These are phyloP conservation scores for Saiga tatarica DNA, from an alignment of 2,113 vertebrate species.

Conservation along the genomic window DNA sequence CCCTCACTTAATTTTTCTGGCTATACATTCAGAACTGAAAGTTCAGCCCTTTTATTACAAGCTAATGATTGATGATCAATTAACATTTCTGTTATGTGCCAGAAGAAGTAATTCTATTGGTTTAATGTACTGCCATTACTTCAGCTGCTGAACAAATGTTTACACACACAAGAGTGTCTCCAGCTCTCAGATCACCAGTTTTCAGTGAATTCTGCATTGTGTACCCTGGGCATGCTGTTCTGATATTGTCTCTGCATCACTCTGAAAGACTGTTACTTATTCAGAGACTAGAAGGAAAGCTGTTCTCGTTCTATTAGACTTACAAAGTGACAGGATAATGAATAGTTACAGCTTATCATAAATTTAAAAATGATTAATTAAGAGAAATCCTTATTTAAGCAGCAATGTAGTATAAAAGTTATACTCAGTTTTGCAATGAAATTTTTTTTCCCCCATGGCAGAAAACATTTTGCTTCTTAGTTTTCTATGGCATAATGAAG, in stretches of 20 bases:
- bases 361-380: slow-evolving; percentile 50
- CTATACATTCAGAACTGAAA: slow-evolving; percentile 4
- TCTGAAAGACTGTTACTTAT: slow-evolving; percentile 66
- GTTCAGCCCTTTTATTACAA: slow-evolving; percentile 32
- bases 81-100: slow-evolving; percentile 45
- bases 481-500: not conserved
- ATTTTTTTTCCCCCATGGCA: not conserved
- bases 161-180: slow-evolving; percentile 54
- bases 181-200: slow-evolving; percentile 66
- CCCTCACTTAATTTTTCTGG: slow-evolving; percentile 49
- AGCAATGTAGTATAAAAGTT: slow-evolving; percentile 13
- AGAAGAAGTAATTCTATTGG: slow-evolving; percentile 63
- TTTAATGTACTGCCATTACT: slow-evolving; percentile 64
- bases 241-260: slow-evolving; percentile 55
- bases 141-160: slow-evolving; percentile 70
- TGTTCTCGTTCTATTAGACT: slow-evolving; percentile 72
- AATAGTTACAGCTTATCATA: slow-evolving; percentile 50
- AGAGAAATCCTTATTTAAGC: slow-evolving; percentile 40
- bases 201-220: slow-evolving; percentile 74
- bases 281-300: slow-evolving; percentile 70
- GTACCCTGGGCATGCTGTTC: slow-evolving; percentile 54
- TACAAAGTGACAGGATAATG: slow-evolving; percentile 72
- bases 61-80: slow-evolving; percentile 70
- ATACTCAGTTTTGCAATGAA: slow-evolving; percentile 3
- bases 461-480: not conserved